Conservation (phyloP, 2,888 invertebrate genomes). For the Cheilosia impressa region DNA sequence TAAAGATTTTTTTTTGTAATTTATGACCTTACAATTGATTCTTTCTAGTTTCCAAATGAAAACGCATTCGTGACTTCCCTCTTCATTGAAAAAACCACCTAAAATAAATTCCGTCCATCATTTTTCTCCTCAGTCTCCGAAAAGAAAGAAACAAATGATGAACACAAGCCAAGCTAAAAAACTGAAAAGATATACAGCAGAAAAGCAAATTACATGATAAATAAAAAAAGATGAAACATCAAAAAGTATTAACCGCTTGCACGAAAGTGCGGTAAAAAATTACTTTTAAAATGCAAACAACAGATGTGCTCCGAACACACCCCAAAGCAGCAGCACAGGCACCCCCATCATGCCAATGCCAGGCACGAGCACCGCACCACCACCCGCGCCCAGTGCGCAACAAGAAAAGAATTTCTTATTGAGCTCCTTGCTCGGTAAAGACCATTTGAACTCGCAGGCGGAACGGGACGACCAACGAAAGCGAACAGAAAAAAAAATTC, state of each 20-base stretch:
- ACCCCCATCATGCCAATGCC: not conserved
- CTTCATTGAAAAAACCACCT: conserved; percentile 9
- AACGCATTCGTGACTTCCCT: not conserved
- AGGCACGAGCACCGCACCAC: not conserved
- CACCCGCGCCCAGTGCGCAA: conserved; percentile 23
- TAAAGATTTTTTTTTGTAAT: no score
- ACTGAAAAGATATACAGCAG: conserved; percentile 12
- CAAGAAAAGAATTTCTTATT: conserved; percentile 70
- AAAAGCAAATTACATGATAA: conserved; percentile 71
- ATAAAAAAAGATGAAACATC: conserved; percentile 75
- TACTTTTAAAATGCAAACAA: conserved; percentile 76
- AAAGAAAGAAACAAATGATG: conserved; percentile 63
- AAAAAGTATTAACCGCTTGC: conserved; percentile 74
- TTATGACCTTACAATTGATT: no score
- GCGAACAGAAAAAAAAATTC: conserved; percentile 49
- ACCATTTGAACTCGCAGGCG: conserved; percentile 63
- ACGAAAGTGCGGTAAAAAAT: conserved; percentile 73
- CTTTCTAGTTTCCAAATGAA: no score
- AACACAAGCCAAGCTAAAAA: conserved; percentile 57
- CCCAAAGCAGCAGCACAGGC: conserved; percentile 37
- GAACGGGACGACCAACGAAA: conserved; percentile 16
- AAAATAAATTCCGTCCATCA: conserved; percentile 3
- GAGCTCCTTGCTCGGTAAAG: conserved; percentile 29
- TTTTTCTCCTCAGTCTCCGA: conserved; percentile 16
- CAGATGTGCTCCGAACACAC: conserved; percentile 70